Evolutionary conservation across 2,888 invertebrate genomes (phyloP), one percentile per base, ranked within the genome.

Genomic region (Leptopilina myrica): DNA sequence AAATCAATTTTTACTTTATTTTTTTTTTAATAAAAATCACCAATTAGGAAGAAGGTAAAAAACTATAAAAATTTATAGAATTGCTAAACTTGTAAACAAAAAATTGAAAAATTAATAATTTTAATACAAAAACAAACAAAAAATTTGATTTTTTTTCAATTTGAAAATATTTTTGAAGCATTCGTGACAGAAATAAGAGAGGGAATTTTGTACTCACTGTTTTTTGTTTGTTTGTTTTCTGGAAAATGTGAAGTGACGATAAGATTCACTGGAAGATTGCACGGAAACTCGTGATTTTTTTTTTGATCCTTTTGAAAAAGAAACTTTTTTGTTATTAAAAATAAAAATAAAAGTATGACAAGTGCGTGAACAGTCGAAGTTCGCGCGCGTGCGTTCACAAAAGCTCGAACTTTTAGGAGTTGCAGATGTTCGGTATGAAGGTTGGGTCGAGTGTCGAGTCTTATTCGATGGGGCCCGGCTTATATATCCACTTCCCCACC

Each of bases 361-460:
- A 62, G 69, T 84, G 81, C 82, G 82, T 81, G 82, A 84, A 81
- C 77, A 81, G 79, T 78, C 83, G 82, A 33, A 80, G 81, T 81
- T 84, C 88, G 85, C 88, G 89, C 89, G 89, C 89, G 89, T 88
- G 89, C 87, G 87, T 87, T 86, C 87, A 86, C 84, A 33, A 79
- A 83, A 84, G 86, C 82, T 84, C 84, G 85, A 85, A 85, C 84
- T 81, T 46, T 86, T 84, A 81, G 80, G 66, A 46, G 64, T 14
- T 59, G 66, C 66, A 64, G 76, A 64, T 8, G 14, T 76, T 79
- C 80, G 88, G 87, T 88, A 90, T 87, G 91, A 91, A 90, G 91
- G 89, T 91, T 90, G 90, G 90, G 87, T 90, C 90, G 90, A 91
- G 89, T 91, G 90, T 91, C 91, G 90, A 88, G 89, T 85, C 85